Evolutionary conservation across 2,113 vertebrate species (phyloP), one percentile per base, ranked within the genome.

Genomic region (Butastur rufipennis): DNA sequence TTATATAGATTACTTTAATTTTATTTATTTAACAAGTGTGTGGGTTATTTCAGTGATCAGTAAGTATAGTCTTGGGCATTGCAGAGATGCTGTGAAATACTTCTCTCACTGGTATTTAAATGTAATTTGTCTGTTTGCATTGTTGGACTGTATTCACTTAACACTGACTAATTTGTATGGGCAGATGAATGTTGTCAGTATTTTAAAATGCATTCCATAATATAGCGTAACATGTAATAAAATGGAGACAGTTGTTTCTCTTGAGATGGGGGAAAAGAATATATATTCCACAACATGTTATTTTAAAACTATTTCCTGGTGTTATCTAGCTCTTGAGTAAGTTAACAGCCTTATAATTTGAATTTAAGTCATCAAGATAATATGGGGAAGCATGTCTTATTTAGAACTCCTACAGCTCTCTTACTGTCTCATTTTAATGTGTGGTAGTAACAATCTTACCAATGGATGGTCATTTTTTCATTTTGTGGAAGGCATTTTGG

Each of bases 401-500:
- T 40, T 63, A 5, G n/a, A 43, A 13, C 22, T 21, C 36, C 13
- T 3, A 7, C 10, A 43, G 7, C 14, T 23, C 9, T 73, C 26
- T 59, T 13, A 5, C 13, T 18, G 11, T 15, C 20, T 20, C 12
- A 11, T 8, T 48, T 81, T 73, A 9, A 3, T 31, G 25, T 40
- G 16, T 45, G 26, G 17, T 26, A 40, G 40, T 25, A 63, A 43
- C 56, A 40, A 36, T 45, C n/a, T 48, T 48, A 2, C 16, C 16
- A 9, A 0, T 36, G 67, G 10, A 7, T 34, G 22, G 6, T 2
- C 10, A 0, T 2, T 16, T 25, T 32, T 34, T 40, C 22, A 5
- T 32, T 23, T 55, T 29, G 34, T 32, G 9, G 17, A 79, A 47
- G 52, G 42, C 20, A 7, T 52, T 70, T 42, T 21, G 65, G 32